Conservation (phyloP, 2,797 vertebrate genomes). For the Pseudochirops cupreus region DNA sequence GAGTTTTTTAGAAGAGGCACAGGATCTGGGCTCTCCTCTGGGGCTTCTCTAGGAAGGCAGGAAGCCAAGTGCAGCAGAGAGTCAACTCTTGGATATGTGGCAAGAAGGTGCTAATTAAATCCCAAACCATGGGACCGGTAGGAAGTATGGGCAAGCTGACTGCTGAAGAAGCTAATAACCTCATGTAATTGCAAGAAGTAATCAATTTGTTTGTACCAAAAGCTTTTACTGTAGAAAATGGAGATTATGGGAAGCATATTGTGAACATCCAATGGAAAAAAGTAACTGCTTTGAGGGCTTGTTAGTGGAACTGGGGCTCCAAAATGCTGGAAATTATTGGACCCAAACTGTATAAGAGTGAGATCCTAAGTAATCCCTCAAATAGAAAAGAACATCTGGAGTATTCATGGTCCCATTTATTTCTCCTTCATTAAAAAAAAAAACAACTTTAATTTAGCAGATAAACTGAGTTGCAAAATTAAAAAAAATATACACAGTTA, state of each 20-base stretch:
- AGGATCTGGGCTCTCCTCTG: background rate
- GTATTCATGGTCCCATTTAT: background rate
- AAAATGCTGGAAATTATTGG: background rate
- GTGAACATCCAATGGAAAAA: background rate
- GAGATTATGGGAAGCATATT: background rate
- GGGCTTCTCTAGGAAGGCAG: background rate
- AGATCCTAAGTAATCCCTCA: background rate
- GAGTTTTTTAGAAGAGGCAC: constrained; percentile 35
- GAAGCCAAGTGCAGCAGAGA: background rate
- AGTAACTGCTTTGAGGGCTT: background rate
- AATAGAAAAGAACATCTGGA: background rate
- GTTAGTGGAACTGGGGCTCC: background rate
- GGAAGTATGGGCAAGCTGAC: background rate
- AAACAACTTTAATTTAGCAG: background rate
- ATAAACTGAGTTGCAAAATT: background rate
- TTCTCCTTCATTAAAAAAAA: background rate
- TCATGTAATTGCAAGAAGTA: background rate
- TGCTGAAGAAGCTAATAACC: background rate
- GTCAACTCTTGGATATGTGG: background rate
- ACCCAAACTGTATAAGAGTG: background rate
- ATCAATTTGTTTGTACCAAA: background rate
- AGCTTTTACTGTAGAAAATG: background rate
- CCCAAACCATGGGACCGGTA: background rate
- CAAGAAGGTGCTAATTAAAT: background rate
- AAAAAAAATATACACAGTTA: background rate